A percentile compares a stretch with the other conserved stretches of the same genome.
Conservation (phyloP, 2,113 vertebrate genomes). For the Peromyscus leucopus region DNA sequence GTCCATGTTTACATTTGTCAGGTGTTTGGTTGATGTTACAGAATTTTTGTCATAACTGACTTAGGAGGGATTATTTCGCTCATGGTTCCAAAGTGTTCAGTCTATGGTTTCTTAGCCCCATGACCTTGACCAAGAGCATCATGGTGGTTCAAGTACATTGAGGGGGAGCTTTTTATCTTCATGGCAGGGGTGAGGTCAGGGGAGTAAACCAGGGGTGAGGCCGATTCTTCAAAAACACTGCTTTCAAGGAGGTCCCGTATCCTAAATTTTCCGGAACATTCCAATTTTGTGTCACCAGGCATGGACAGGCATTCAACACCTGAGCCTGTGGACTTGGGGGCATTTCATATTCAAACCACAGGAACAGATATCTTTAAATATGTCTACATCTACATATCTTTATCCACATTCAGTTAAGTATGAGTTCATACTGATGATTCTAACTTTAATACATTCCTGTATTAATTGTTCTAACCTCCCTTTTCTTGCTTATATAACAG, state of each 20-base stretch:
- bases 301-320: not conserved
- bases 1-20: not conserved
- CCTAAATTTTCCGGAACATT: not conserved
- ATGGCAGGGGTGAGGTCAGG: not conserved
- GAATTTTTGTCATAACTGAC: not conserved
- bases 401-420: not conserved
- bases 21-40: not conserved
- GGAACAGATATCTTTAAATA: not conserved
- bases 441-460: not conserved
- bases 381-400: not conserved
- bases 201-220: not conserved
- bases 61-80: not conserved
- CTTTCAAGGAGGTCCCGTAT: not conserved
- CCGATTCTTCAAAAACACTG: not conserved
- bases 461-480: not conserved
- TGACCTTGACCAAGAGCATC: not conserved
- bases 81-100: not conserved
- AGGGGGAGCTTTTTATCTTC: not conserved
- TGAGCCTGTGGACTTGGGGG: not conserved
- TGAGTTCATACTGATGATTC: not conserved
- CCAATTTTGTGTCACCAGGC: not conserved
- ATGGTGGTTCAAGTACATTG: not conserved
- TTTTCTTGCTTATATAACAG: not conserved
- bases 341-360: not conserved
- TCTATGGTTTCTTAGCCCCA: not conserved